Base-by-base conservation (phyloP, 2,113 vertebrate species). In the Danio rerio region DNA sequence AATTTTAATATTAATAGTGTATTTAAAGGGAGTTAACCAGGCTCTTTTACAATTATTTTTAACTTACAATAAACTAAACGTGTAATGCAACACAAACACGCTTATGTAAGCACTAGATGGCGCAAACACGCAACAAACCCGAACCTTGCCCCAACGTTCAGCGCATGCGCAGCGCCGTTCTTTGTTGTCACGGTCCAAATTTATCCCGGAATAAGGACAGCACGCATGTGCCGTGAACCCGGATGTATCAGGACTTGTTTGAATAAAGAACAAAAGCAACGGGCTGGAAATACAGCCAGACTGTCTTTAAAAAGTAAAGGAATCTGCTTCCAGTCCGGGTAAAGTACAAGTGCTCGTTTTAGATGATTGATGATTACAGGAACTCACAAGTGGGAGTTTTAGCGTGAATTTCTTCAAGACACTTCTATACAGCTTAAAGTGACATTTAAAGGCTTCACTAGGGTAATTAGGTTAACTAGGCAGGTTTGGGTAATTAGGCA, bases 201-300 rank as follows among this genome's bases (percentile, higher is more conserved):
- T 94, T 95, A 93, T 96, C 95, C 94, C 95, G 94, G 94, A 96
- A 95, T 95, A 95, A 93, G 90, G 92, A 88, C 90, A 94, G 93
- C 94, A 95, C 93, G 95, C 95, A 95, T 94, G 94, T 96, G 94
- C 94, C 87, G 92, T 93, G 92, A 95, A 95, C 93, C 95, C 95
- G 95, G 94, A 95, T 95, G 94, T 95, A 93, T 90, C 90, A 88
- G 84, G 74, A 9, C 31, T 31, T 53, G 50, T 83, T 73, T 81
- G 18, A 66, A 63, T 65, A 50, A 78, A 78, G 76, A 65, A 78
- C 45, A 78, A 63, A 78, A 63, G 76, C 59, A 12, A 42, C 76
- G 47, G 58, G 45, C 49, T 5, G 16, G 65, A 66, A 66, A 78
- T 66, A 21, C 1, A 63, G 12, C 21, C 12, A 10, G 76, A 66